Evolutionary conservation across 1,140 invertebrate genomes (phyloP).

Genomic region (Hormaphis cornu): DNA sequence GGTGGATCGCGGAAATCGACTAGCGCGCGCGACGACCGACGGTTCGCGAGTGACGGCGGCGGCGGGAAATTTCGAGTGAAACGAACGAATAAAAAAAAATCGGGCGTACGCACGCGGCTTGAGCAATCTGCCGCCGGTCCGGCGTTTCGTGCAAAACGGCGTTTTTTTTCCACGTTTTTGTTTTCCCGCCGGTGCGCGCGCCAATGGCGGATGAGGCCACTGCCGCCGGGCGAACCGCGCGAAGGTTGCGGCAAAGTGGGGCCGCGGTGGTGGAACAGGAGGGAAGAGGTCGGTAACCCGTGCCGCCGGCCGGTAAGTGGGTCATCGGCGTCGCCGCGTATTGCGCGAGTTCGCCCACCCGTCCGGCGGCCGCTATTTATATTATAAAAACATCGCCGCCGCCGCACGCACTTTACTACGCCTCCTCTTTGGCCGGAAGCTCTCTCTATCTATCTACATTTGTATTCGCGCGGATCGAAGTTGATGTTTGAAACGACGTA

Average conservation of each 20-base stretch:
- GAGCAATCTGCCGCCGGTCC: neutral
- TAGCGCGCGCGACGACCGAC: neutral
- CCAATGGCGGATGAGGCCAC: constrained; percentile 27
- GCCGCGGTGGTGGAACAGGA: constrained; percentile 17
- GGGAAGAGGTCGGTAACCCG: constrained; percentile 32
- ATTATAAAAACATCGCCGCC: neutral
- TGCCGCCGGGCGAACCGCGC: constrained; percentile 9
- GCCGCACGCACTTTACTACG: neutral
- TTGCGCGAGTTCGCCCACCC: constrained; percentile 31
- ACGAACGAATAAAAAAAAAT: neutral
- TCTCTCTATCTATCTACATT: too few relatives aligned
- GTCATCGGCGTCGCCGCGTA: constrained; percentile 27
- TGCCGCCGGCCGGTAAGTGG: constrained; percentile 10
- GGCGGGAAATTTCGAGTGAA: neutral
- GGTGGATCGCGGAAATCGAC: too few relatives aligned
- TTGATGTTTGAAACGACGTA: too few relatives aligned
- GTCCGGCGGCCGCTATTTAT: constrained; percentile 1
- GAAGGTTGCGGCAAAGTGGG: constrained; percentile 31
- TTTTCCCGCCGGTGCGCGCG: neutral
- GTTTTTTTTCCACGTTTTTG: neutral
- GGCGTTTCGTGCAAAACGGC: constrained; percentile 18
- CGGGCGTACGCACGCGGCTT: neutral
- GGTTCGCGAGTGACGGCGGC: neutral
- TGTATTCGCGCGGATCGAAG: too few relatives aligned
- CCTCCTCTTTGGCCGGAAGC: neutral